Percentiles rank a stretch among this genome's conserved stretches.
Evolutionary conservation across 1,140 invertebrate species (phyloP).

Genomic region (Aleiodes sp.): DNA sequence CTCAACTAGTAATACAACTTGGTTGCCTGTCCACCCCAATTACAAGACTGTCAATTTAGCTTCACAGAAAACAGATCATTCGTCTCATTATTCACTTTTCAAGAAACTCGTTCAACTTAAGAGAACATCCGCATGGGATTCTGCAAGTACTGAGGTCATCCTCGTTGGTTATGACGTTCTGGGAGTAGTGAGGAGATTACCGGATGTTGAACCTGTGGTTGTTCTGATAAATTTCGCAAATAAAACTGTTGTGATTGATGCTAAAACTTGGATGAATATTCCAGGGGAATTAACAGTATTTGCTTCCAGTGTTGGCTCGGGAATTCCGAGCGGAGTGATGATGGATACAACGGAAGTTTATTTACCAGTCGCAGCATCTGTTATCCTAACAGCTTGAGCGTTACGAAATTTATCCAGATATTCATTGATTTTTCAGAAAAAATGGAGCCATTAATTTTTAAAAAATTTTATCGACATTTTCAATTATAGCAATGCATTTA

Average conservation of each 20-base stretch:
- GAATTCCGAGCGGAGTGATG: conserved; percentile 2
- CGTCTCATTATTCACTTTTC: conserved; percentile 68
- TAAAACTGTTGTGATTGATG: conserved; percentile 37
- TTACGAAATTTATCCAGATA: neutral
- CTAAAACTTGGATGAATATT: conserved; percentile 42
- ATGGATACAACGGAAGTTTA: conserved; percentile 33
- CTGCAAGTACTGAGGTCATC: conserved; percentile 26
- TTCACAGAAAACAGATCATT: conserved; percentile 48
- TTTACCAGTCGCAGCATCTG: conserved; percentile 39
- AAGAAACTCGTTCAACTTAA: conserved; percentile 61
- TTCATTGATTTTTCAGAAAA: too few relatives aligned
- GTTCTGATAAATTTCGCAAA: conserved; percentile 43
- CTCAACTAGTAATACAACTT: conserved; percentile 60
- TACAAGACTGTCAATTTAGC: conserved; percentile 69
- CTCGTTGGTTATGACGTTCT: conserved; percentile 56
- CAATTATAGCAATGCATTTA: too few relatives aligned
- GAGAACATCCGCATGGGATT: conserved; percentile 34
- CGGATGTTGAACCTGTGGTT: neutral
- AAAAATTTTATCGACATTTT: too few relatives aligned
- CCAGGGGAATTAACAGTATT: conserved; percentile 25
- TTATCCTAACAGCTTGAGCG: conserved; percentile 36
- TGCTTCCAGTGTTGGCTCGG: conserved; percentile 19
- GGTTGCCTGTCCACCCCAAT: conserved; percentile 70
- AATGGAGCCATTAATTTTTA: too few relatives aligned
- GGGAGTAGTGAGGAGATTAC: conserved; percentile 37